Conservation (phyloP, 1,140 invertebrate species). For the Phortica variegata region DNA sequence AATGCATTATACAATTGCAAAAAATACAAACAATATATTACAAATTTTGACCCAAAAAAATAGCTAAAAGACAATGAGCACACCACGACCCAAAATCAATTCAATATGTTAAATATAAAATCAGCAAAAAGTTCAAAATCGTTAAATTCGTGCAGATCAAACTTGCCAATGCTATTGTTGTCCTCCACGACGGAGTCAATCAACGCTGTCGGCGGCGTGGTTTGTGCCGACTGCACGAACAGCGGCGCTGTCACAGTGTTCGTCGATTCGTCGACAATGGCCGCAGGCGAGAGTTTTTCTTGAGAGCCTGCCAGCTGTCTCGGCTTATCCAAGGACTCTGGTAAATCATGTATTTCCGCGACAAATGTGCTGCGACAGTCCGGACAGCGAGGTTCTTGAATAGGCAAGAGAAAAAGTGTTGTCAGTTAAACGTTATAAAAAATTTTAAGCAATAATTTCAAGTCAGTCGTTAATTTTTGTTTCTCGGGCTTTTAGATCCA, state of each 20-base stretch:
- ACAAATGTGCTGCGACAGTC: slow-evolving; percentile 63
- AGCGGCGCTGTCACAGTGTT: not conserved
- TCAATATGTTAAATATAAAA: too few species aligned
- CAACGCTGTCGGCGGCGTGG: too few species aligned
- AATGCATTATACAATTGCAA: slow-evolving; percentile 22
- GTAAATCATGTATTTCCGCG: slow-evolving; percentile 57
- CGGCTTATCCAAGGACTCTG: slow-evolving; percentile 30
- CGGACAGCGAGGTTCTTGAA: slow-evolving; percentile 60
- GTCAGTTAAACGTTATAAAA: too few species aligned
- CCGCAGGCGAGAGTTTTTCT: slow-evolving; percentile 35
- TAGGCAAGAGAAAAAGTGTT: slow-evolving; percentile 1
- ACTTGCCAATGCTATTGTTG: slow-evolving; percentile 52
- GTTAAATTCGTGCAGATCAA: not conserved
- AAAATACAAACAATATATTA: slow-evolving; percentile 10
- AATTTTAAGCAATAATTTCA: too few species aligned
- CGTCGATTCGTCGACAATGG: slow-evolving; percentile 38
- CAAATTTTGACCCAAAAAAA: slow-evolving; percentile 12
- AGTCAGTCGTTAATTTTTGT: too few species aligned
- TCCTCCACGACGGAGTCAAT: slow-evolving; percentile 26
- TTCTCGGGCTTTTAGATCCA: too few species aligned
- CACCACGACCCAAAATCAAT: too few species aligned
- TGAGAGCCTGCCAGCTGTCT: slow-evolving; percentile 8
- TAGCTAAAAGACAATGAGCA: not conserved
- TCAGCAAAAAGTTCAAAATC: too few species aligned
- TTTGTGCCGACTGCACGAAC: not conserved